Conservation (phyloP, 1,140 invertebrate genomes). For the Vollenhovia emeryi region DNA sequence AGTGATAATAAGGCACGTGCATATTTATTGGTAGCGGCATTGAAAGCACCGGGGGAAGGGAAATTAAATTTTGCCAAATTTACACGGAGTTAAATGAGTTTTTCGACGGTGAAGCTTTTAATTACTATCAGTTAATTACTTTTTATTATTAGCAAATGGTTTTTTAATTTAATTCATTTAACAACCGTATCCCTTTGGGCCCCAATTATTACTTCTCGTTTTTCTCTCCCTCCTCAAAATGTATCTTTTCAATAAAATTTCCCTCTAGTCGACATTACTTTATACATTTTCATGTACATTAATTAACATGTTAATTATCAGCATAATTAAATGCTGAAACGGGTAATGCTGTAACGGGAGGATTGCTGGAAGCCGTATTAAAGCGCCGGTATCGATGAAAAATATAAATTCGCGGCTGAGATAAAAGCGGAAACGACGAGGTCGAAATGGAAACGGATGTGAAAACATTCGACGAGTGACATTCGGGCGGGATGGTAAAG, state of each 20-base stretch:
- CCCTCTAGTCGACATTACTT: no score
- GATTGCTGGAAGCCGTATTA: not conserved
- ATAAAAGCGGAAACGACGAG: slow-evolving; percentile 10
- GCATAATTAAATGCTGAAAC: slow-evolving; percentile 12
- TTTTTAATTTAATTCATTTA: slow-evolving; percentile 19
- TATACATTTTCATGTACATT: not conserved
- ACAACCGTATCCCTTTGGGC: not conserved
- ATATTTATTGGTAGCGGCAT: not conserved
- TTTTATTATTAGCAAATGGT: not conserved
- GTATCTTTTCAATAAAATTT: not conserved
- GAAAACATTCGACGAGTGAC: slow-evolving; percentile 39
- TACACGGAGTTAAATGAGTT: not conserved
- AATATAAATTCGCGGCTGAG: slow-evolving; percentile 25
- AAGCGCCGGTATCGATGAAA: slow-evolving; percentile 21
- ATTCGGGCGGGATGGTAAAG: slow-evolving; percentile 19
- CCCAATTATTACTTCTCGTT: not conserved
- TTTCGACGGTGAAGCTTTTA: not conserved
- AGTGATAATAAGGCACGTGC: not conserved
- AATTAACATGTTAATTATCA: slow-evolving; percentile 29
- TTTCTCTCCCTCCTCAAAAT: not conserved
- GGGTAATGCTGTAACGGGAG: not conserved
- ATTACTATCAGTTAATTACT: not conserved
- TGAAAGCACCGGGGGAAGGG: not conserved
- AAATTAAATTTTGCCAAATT: slow-evolving; percentile 5
- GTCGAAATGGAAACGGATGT: slow-evolving; percentile 32